Evolutionary conservation across 2,797 vertebrate species (phyloP), one percentile per base, ranked within the genome.

Genomic region (Brotula barbata): DNA sequence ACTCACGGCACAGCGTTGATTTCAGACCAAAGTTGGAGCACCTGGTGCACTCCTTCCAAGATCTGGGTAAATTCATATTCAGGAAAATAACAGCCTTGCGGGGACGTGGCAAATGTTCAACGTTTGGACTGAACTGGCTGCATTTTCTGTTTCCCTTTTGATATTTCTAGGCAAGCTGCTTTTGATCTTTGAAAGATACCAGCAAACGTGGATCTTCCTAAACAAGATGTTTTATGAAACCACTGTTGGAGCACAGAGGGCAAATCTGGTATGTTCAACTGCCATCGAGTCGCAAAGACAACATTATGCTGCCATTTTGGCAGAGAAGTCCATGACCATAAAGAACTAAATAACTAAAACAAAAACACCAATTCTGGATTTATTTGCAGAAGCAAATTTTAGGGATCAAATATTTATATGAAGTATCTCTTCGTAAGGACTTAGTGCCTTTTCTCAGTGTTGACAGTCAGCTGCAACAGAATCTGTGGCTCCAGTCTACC

Each of bases 171-270:
- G 73, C 23, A 71, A 80, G 20, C 54, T 93, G 19, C 84, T 97
- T 53, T 66, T 87, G 44, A 68, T 92, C 28, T 92, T 93, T 84
- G 81, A 91, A 78, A 84, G 66, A 71, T 94, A 90, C 81, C 95
- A 95, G 73, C 76, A 91, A 51, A 87, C 82, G 44, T 96, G 93
- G 94, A 73, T 87, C 31, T 94, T 94, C 67, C 75, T 96, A 64
- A 91, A 85, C 44, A 93, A 89, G 62, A 81, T 89, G 40, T 90
- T 93, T 2, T 45, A 85, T 56, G 90, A 91, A 58, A 85, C 86
- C 81, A 80, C 84, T 58, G 68, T 87, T 2, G 23, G 17, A 40
- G 58, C 81, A 47, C 84, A 89, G 65, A 81, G 50, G 47, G 9
- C 28, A 12, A 86, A 92, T 33, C 63, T 93, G 92, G 94, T 96